Evolutionary conservation across 1,140 invertebrate genomes (phyloP).

Genomic region (Caenorhabditis latens): DNA sequence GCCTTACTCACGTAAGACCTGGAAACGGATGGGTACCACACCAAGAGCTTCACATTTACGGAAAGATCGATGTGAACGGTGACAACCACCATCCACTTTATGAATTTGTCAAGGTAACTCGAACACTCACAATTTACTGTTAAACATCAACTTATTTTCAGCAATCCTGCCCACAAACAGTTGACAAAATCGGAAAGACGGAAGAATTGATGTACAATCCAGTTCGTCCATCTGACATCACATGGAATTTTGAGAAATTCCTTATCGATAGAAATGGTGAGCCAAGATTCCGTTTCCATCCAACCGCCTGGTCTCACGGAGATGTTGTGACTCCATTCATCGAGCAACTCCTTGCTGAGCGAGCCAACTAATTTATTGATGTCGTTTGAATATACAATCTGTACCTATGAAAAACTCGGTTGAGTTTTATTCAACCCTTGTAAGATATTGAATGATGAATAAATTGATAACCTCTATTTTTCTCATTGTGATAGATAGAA

Average conservation of each 20-base stretch:
- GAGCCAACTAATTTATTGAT: not conserved
- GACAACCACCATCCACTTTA: slow-evolving; percentile 78
- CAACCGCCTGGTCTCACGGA: slow-evolving; percentile 75
- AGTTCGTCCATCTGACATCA: slow-evolving; percentile 78
- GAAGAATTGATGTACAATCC: slow-evolving; percentile 76
- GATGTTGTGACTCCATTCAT: slow-evolving; percentile 73
- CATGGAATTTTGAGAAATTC: slow-evolving; percentile 80
- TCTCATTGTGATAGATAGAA: not conserved
- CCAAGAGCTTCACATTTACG: slow-evolving; percentile 78
- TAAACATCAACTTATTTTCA: slow-evolving; percentile 58
- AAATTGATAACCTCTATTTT: not conserved
- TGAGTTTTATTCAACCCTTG: slow-evolving; percentile 31
- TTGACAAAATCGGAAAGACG: slow-evolving; percentile 73
- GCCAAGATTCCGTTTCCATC: slow-evolving; percentile 73
- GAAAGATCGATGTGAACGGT: slow-evolving; percentile 79
- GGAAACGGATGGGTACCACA: slow-evolving; percentile 78
- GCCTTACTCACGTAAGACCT: slow-evolving; percentile 79
- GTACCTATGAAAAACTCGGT: slow-evolving; percentile 6
- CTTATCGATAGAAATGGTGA: slow-evolving; percentile 77
- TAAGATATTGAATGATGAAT: slow-evolving; percentile 12
- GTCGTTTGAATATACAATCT: not conserved
- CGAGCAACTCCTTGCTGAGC: slow-evolving; percentile 69
- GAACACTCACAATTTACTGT: not conserved
- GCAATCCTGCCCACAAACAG: slow-evolving; percentile 75
- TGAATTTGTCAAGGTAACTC: slow-evolving; percentile 78